Conservation (phyloP, 2,888 invertebrate species). For the Tanypteryx hageni region DNA sequence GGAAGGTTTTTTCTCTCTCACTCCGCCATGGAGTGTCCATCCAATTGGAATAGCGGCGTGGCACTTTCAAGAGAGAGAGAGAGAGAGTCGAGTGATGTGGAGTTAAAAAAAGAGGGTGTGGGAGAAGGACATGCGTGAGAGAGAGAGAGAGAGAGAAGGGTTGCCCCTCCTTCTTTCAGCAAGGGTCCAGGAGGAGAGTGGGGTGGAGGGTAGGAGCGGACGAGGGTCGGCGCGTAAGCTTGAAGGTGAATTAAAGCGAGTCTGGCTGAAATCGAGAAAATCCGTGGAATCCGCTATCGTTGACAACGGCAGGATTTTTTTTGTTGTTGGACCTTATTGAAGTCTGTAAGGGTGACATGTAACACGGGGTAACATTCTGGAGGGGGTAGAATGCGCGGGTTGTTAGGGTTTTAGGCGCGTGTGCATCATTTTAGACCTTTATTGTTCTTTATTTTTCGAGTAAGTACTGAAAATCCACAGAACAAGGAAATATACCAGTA, state of each 20-base stretch:
- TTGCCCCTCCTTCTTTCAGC: not conserved
- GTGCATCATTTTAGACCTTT: not conserved
- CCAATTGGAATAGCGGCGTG: not conserved
- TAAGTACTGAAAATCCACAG: too few species aligned
- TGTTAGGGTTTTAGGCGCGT: not conserved
- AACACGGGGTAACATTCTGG: not conserved
- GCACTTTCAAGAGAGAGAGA: not conserved
- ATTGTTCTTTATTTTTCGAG: too few species aligned
- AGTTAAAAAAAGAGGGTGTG: not conserved
- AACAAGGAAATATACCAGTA: too few species aligned
- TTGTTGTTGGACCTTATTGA: not conserved
- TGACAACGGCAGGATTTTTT: not conserved
- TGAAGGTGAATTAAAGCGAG: not conserved
- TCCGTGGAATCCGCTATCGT: not conserved
- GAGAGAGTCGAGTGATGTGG: not conserved
- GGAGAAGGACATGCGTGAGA: too few species aligned
- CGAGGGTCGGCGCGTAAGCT: not conserved
- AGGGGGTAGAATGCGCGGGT: not conserved
- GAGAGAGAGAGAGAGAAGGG: not conserved
- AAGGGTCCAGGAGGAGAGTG: too few species aligned
- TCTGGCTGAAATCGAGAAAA: conserved; percentile 16
- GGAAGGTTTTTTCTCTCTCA: not conserved
- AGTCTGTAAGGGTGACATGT: not conserved
- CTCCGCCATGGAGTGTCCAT: not conserved
- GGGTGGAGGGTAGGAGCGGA: not conserved